phyloP scores from a whole-genome alignment of 2,797 vertebrate species.

The Chaunax sp. region DNA sequence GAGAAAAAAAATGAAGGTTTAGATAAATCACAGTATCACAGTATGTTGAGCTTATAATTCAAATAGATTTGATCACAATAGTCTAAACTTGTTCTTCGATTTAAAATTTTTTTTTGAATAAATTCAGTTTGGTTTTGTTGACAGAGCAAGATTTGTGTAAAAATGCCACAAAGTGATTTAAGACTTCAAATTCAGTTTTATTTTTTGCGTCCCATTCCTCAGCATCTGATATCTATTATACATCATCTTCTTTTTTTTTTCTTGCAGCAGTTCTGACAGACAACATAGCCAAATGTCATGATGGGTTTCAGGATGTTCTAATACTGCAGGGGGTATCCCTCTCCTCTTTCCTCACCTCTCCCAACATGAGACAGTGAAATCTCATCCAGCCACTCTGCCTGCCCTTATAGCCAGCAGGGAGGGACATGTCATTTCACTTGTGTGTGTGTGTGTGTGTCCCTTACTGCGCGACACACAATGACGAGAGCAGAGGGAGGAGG shows the following conservation, averaged over 20 bases:
- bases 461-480: constrained; percentile 79
- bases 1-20: neutral
- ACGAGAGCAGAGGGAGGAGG: constrained; percentile 72
- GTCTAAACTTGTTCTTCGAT: too few relatives aligned
- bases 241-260: neutral
- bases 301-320: constrained; percentile 55
- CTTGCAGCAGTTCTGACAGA: neutral
- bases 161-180: too few relatives aligned
- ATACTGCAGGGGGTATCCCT: constrained; percentile 72
- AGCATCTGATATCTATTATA: neutral
- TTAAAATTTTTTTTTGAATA: too few relatives aligned
- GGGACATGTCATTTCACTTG: constrained; percentile 88
- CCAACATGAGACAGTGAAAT: constrained; percentile 86
- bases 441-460: constrained; percentile 50
- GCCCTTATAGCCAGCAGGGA: constrained; percentile 76
- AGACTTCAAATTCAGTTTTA: too few relatives aligned
- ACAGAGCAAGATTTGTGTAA: too few relatives aligned
- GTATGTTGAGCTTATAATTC: too few relatives aligned
- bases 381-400: constrained; percentile 83
- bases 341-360: constrained; percentile 44
- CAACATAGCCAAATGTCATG: constrained; percentile 19
- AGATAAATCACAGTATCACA: neutral
- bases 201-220: too few relatives aligned
- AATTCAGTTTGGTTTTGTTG: too few relatives aligned
- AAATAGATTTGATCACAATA: too few relatives aligned